Conservation (phyloP, 1,140 invertebrate genomes). For the fruit fly (Drosophila melanogaster) region Release_6_plus_ISO1_MT NT_033779.5:4063501-4064000, state of each 20-base stretch:
- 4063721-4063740: slow-evolving; percentile 31
- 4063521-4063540: slow-evolving; percentile 37
- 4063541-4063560: not conserved
- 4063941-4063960: slow-evolving; percentile 82
- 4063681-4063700: no score
- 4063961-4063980: slow-evolving; percentile 26
- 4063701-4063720: slow-evolving; percentile 4
- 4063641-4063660: not conserved
- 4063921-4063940: slow-evolving; percentile 75
- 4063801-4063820: slow-evolving; percentile 80
- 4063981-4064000: slow-evolving; percentile 53
- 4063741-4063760: slow-evolving; percentile 61
- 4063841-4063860: slow-evolving; percentile 22
- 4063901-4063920: slow-evolving; percentile 22
- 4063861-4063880: slow-evolving; percentile 42
- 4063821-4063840: slow-evolving; percentile 62
- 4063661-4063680: no score
- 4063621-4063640: no score
- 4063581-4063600: not conserved
- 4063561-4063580: not conserved
- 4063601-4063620: no score
- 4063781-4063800: slow-evolving; percentile 29
- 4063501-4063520: slow-evolving; percentile 8
- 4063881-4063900: slow-evolving; percentile 71
- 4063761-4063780: slow-evolving; percentile 25